Evolutionary conservation across 1,140 invertebrate genomes (phyloP).

Genomic region (Pogonus chalceus): DNA sequence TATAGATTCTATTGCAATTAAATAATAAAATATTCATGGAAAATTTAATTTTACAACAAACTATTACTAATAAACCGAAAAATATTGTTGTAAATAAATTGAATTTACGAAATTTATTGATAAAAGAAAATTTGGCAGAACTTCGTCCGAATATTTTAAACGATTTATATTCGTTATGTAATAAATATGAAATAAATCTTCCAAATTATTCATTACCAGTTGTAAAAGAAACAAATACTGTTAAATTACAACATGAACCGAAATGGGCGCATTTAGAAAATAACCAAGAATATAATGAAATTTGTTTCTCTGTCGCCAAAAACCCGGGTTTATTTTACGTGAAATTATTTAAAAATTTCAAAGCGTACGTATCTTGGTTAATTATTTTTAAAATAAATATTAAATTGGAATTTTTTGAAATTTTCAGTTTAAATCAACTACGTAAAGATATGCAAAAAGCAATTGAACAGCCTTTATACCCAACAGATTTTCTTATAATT

Average conservation of each 20-base stretch:
- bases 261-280: background rate
- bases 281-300: background rate
- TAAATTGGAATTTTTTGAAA: background rate
- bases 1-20: constrained; percentile 22
- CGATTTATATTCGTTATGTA: constrained; percentile 21
- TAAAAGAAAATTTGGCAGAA: constrained; percentile 17
- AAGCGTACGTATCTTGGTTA: background rate
- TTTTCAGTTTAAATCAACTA: background rate
- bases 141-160: constrained; percentile 14
- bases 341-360: background rate
- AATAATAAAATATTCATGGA: constrained; percentile 23
- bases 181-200: constrained; percentile 17
- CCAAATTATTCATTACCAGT: constrained; percentile 18
- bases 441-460: background rate
- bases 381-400: background rate
- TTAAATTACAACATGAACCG: background rate
- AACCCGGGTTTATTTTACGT: background rate
- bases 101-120: constrained; percentile 17
- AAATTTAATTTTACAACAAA: constrained; percentile 10
- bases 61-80: constrained; percentile 17
- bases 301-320: background rate
- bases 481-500: background rate
- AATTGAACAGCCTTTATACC: background rate
- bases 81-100: constrained; percentile 13
- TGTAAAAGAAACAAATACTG: background rate